Conservation (phyloP, 2,888 invertebrate genomes). For the Sepiola atlantica region DNA sequence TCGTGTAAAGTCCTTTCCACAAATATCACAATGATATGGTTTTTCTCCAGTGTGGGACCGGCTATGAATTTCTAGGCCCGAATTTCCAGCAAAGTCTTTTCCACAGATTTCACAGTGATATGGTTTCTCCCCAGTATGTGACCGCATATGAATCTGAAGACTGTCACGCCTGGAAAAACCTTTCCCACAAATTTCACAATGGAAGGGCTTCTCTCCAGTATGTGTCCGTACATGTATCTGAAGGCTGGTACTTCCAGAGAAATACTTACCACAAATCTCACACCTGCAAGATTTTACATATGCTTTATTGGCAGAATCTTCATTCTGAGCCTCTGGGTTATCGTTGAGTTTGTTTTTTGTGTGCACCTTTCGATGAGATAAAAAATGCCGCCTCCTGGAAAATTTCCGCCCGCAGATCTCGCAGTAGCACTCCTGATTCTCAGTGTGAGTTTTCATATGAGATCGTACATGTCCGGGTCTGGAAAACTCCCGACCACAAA, state of each 20-base stretch:
- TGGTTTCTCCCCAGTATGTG: conserved; percentile 32
- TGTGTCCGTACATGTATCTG: conserved; percentile 34
- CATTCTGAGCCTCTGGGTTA: not conserved
- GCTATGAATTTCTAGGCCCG: conserved; percentile 5
- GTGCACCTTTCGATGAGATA: not conserved
- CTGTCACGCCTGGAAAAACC: not conserved
- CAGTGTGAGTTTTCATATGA: not conserved
- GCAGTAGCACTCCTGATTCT: not conserved
- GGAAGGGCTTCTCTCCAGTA: conserved; percentile 39
- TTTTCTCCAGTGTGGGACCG: conserved; percentile 35
- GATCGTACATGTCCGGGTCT: not conserved
- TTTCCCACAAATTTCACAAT: conserved; percentile 37
- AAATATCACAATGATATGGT: conserved; percentile 42
- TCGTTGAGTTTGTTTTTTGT: not conserved
- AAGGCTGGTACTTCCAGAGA: conserved; percentile 24
- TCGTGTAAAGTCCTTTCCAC: not conserved
- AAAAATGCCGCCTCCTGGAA: not conserved
- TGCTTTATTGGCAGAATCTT: not conserved
- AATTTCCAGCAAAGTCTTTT: not conserved
- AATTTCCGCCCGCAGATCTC: conserved; percentile 34
- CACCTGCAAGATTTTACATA: not conserved
- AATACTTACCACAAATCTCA: conserved; percentile 42
- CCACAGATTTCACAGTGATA: conserved; percentile 40
- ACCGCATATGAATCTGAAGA: not conserved
- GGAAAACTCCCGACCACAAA: conserved; percentile 33